Evolutionary conservation across 2,888 invertebrate species (phyloP).

Genomic region (Dicranocentrus wangi): DNA sequence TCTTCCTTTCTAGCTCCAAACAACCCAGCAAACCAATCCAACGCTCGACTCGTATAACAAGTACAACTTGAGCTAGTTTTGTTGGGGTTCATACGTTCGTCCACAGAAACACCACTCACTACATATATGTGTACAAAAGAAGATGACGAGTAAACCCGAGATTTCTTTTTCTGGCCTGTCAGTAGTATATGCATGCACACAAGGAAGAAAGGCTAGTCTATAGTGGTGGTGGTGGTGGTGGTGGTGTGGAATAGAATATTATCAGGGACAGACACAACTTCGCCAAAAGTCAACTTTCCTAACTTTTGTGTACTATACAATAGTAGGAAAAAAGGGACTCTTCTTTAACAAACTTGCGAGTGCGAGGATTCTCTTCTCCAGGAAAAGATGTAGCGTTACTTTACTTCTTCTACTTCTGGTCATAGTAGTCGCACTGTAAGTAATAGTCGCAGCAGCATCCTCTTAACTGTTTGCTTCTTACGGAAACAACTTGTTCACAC

Average conservation of each 20-base stretch:
- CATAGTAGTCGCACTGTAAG: no score
- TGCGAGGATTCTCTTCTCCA: background rate
- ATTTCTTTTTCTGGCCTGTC: conserved; percentile 33
- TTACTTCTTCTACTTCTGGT: conserved; percentile 3
- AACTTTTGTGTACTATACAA: conserved; percentile 49
- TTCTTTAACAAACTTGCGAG: conserved; percentile 12
- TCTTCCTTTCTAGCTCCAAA: conserved; percentile 21
- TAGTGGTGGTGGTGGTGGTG: no score
- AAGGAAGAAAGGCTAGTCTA: no score
- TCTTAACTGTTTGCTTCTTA: conserved; percentile 54
- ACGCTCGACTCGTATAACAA: background rate
- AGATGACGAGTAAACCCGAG: conserved; percentile 59
- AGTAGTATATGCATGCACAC: no score
- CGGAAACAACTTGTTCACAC: conserved; percentile 67
- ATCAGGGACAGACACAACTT: conserved; percentile 33
- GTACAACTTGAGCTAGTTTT: conserved; percentile 16
- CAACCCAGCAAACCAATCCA: conserved; percentile 25
- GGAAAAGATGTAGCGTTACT: background rate
- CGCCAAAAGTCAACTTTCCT: conserved; percentile 55
- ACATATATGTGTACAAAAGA: no score
- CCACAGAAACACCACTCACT: conserved; percentile 34
- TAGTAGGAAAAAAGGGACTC: conserved; percentile 27
- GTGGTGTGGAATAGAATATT: conserved; percentile 26
- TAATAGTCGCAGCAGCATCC: no score
- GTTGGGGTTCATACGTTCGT: conserved; percentile 21